Conservation (phyloP, 2,888 invertebrate species). For the Volucella bombylans region DNA sequence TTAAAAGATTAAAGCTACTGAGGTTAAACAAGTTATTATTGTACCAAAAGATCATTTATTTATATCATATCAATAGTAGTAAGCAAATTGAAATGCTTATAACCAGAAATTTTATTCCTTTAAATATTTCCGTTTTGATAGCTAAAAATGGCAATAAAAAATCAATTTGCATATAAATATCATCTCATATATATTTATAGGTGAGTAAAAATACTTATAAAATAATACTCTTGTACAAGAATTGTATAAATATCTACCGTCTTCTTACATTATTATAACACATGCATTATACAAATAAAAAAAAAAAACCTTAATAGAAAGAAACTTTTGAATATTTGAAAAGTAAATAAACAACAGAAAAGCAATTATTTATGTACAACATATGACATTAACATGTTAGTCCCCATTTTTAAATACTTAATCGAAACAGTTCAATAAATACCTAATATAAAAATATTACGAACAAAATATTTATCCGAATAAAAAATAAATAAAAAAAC, state of each 20-base stretch:
- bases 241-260: conserved; percentile 48
- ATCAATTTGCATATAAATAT: conserved; percentile 57
- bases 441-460: conserved; percentile 22
- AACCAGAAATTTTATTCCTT: conserved; percentile 41
- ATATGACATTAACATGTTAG: conserved; percentile 15
- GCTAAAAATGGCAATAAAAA: conserved; percentile 44
- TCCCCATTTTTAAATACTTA: conserved; percentile 35
- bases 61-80: conserved; percentile 32
- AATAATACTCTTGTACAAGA: conserved; percentile 17
- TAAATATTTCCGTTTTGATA: conserved; percentile 34
- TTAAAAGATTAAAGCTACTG: conserved; percentile 78
- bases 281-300: background rate
- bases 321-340: conserved; percentile 18
- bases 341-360: conserved; percentile 59
- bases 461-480: conserved; percentile 23
- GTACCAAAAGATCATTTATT: conserved; percentile 50
- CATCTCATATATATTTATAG: conserved; percentile 47
- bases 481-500: conserved; percentile 41
- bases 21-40: conserved; percentile 50
- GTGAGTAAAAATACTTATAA: conserved; percentile 50
- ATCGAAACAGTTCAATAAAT: conserved; percentile 2
- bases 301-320: background rate
- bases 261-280: conserved; percentile 38
- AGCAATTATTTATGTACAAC: conserved; percentile 72
- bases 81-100: conserved; percentile 55